Base-by-base conservation (phyloP, 2,888 invertebrate genomes). In the Drosophila dives region DNA sequence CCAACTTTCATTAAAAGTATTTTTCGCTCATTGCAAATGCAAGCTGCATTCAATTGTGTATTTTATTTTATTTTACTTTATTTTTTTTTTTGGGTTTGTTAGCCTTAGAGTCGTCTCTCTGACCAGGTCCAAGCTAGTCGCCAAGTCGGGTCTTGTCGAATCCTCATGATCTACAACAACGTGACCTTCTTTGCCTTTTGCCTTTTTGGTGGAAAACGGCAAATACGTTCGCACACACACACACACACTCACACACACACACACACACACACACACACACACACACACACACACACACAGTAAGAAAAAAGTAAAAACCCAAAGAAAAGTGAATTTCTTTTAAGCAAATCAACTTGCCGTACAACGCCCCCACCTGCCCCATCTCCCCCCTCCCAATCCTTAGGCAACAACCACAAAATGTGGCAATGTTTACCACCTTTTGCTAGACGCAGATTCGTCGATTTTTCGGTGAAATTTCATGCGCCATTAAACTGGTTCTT, bases 301-400 rank as follows among this genome's bases (percentile, higher is more conserved):
- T 74, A 64, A 23, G 6, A 76, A 84, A 48, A 23, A 50, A 26
- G 55, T 50, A 65, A 82, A 72, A 68, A 73, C 65, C 74, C 83
- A 72, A 90, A 91, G 91, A 91, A 90, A 90, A 91, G 86, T 87
- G 86, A 87, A 87, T 87, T 86, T 87, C 91, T 87, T 87, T 83
- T 87, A 90, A 90, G 83, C 86, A 86, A 86, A 90, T 90, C 90
- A 90, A 89, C 90, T 79, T 75, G 86, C 90, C 66, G 58, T 49
- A 66, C 79, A 83, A 61, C 70, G 51, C 69, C 62, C 51, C 54
- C 77, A 23, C 7, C 42, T 12, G 17, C 20, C 42, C 12, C 26
- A 68, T 55, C 40, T 40, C 10, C n/a, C 4, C 6, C n/a, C 20
- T 6, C 51, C 32, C 6, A 23, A 2, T 23, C 48, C 32, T 20